These are phyloP conservation scores for Pelmatolapia mariae DNA, from an alignment of 2,113 vertebrate genomes.

Conservation along the genomic window DNA sequence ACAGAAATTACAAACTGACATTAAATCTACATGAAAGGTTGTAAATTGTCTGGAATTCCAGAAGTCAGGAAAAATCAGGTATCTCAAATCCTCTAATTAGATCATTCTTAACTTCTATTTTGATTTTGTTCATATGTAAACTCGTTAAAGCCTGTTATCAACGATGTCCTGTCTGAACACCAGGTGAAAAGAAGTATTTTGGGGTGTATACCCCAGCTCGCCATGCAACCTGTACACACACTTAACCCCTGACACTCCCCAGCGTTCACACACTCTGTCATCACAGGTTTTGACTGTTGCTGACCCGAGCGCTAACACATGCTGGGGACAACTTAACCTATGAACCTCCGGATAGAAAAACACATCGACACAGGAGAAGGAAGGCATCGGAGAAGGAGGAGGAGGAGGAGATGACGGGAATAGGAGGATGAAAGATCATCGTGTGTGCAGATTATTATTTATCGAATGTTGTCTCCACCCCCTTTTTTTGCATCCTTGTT, in stretches of 20 bases:
- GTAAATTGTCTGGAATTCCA: not conserved
- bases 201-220: not conserved
- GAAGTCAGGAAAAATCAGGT: not conserved
- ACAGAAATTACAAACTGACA: not conserved
- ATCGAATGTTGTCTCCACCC: not conserved
- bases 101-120: not conserved
- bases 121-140: not conserved
- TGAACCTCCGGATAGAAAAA: constrained; percentile 49
- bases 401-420: not conserved
- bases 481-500: not conserved
- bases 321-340: constrained; percentile 71
- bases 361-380: constrained; percentile 7
- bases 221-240: constrained; percentile 62
- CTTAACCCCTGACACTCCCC: constrained; percentile 70
- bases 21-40: not conserved
- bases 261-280: constrained; percentile 60
- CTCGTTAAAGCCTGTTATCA: not conserved
- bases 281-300: constrained; percentile 46
- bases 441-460: not conserved
- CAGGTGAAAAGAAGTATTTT: constrained; percentile 25
- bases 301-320: constrained; percentile 62
- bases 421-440: not conserved
- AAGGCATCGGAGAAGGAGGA: not conserved
- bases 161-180: not conserved
- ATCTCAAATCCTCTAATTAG: not conserved